Evolutionary conservation across 1,140 invertebrate species (phyloP).

Genomic region (Lepidurus couesii): DNA sequence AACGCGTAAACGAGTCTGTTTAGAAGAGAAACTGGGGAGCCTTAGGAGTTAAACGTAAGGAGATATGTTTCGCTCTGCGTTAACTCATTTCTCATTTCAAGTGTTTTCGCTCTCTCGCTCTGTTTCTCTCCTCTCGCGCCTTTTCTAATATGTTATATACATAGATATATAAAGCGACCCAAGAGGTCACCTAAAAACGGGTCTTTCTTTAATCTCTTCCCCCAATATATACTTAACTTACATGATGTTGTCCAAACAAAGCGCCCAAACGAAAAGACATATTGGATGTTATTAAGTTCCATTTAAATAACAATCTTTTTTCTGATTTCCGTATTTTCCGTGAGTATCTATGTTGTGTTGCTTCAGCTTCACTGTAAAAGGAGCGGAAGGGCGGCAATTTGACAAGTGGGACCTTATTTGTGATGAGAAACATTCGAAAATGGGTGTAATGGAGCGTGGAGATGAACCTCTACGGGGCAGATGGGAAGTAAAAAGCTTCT

Average conservation of each 20-base stretch:
- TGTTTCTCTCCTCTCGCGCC: neutral
- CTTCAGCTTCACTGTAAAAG: neutral
- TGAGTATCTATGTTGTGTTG: no score
- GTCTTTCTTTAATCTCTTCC: no score
- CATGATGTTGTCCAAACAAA: no score
- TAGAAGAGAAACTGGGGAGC: conserved; percentile 2
- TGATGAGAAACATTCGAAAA: neutral
- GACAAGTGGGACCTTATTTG: neutral
- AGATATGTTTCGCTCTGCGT: conserved; percentile 17
- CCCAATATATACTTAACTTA: no score
- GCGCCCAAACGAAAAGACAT: no score
- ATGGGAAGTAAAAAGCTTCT: neutral
- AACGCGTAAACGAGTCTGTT: neutral
- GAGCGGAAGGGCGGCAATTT: neutral
- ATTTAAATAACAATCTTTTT: no score
- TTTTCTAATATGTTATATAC: neutral
- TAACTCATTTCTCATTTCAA: conserved; percentile 22
- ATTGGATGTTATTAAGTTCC: no score
- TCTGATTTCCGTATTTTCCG: no score
- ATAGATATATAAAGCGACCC: no score
- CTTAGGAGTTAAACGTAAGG: neutral
- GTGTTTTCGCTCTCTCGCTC: neutral
- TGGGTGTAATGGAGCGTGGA: conserved; percentile 9
- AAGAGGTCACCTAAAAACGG: no score
- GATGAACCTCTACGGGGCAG: neutral